Evolutionary conservation across 2,888 invertebrate species (phyloP), one percentile per base, ranked within the genome.

Genomic region (Euproctis similis): DNA sequence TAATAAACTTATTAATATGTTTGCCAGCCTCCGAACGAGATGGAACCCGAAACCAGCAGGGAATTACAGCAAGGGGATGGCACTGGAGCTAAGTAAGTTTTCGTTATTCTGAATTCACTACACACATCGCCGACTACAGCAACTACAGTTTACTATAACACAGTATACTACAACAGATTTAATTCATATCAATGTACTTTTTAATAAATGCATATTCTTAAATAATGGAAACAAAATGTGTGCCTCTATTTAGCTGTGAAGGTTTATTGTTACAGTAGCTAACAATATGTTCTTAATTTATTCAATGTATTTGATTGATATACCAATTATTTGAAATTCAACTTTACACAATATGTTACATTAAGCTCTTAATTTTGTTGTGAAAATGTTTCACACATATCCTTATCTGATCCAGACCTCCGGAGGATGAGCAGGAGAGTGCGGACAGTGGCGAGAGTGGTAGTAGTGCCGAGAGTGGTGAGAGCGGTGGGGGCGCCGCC

Each of bases 31-130:
- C 47, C 63, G 3, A 59, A 58, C 32, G 63, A 62, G 3, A 43
- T 42, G 4, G 43, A 55, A 17, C 44, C 46, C 2, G 66, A 58
- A 10, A 39, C 53, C 1, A 47, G 52, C 4, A 52, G 61, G 29
- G 65, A 67, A 34, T 38, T 75, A 24, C 74, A 70, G 47, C 74
- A 75, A n/a, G 77, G 74, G 1, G 69, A 67, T 16, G 76, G 73
- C 0, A 75, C 75, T 8, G 74, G 72, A 0, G 81, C 76, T 8
- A 80, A 80, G 78, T 80, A 23, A 62, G 74, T 63, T 10, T 4
- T 19, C 3, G 3, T 19, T 5, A 20, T 20, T 6, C n/a, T n/a
- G n/a, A n/a, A n/a, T n/a, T n/a, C n/a, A 16, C 7, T 5, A 16
- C 7, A 16, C 4, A 5, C 7, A 16, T 16, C 4, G 7, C 7